Conservation (phyloP, 2,888 invertebrate genomes). For the Drosophila mercatorum region DNA sequence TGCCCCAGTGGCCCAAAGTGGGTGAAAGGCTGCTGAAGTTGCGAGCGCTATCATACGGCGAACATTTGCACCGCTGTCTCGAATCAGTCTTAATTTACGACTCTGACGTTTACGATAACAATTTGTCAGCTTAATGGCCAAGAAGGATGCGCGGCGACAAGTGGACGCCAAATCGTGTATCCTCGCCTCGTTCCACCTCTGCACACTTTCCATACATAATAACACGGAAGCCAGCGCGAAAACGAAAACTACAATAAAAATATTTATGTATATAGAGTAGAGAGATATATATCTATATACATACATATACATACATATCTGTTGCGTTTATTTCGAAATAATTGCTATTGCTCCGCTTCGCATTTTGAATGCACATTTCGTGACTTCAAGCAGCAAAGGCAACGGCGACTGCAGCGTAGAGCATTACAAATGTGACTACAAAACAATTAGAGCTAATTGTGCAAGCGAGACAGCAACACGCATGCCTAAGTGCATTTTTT, state of each 20-base stretch:
- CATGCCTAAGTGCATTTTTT: slow-evolving; percentile 48
- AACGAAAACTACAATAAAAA: slow-evolving; percentile 43
- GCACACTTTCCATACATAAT: slow-evolving; percentile 23
- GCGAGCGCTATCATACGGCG: slow-evolving; percentile 17
- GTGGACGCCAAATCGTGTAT: slow-evolving; percentile 20
- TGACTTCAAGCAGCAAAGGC: slow-evolving; percentile 33
- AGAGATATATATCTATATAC: not conserved
- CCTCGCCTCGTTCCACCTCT: not conserved
- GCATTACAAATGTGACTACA: slow-evolving; percentile 63
- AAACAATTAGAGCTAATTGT: slow-evolving; percentile 69
- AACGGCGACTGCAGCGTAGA: slow-evolving; percentile 6
- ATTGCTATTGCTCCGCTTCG: slow-evolving; percentile 51
- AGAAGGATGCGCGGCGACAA: slow-evolving; percentile 67
- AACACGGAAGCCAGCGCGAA: slow-evolving; percentile 52
- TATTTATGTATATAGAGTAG: not conserved
- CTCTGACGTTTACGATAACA: slow-evolving; percentile 71
- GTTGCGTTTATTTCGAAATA: slow-evolving; percentile 62
- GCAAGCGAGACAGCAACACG: slow-evolving; percentile 48
- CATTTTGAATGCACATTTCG: slow-evolving; percentile 54
- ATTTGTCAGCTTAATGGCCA: slow-evolving; percentile 79
- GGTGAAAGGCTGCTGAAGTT: slow-evolving; percentile 67
- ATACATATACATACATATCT: slow-evolving; percentile 11
- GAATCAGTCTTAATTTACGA: slow-evolving; percentile 70
- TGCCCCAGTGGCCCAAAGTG: slow-evolving; percentile 70
- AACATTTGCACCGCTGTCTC: slow-evolving; percentile 15